Evolutionary conservation across 2,888 invertebrate species (phyloP), one percentile per base, ranked within the genome.

Genomic region (Microchrysa polita): DNA sequence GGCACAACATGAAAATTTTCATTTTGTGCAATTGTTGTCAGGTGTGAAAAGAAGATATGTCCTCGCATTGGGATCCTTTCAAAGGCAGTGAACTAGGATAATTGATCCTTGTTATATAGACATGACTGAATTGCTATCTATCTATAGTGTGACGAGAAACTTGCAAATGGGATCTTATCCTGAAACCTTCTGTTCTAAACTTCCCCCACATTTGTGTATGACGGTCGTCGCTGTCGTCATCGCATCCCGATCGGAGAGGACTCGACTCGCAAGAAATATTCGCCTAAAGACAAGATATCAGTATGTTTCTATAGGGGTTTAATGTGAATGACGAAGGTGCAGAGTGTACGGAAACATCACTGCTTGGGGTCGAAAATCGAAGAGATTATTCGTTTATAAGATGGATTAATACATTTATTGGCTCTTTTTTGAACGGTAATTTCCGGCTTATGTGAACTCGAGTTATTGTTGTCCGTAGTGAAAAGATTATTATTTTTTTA

Each of bases 101-200:
- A 84, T 84, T 84, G 84, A 84, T 84, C 83, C 84, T 82, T 80
- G 82, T 84, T 84, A 84, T 80, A 80, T 82, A 80, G 80, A 84
- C 82, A 83, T 83, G 84, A 83, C 80, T 82, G 83, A 82, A 78
- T 82, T 80, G 83, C 79, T 84, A 84, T 83, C 14, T 22, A 48
- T 65, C n/a, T n/a, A n/a, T n/a, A n/a, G n/a, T 48, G 65, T 42
- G 61, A 16, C 20, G 44, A 48, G 48, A 12, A 22, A 20, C 34
- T 48, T 22, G 48, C 65, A 65, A 65, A 65, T 65, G 61, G 61
- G 61, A 61, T 61, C 61, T 61, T 22, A 61, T 61, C 40, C 61
- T 16, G n/a, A n/a, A 61, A 10, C 20, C 55, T 10, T n/a, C n/a
- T 55, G n/a, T 23, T 61, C 40, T 40, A 40, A 14, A 16, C 16